These are phyloP conservation scores for Rynchops niger DNA, from an alignment of 2,113 vertebrate species.

Conservation along the genomic window DNA sequence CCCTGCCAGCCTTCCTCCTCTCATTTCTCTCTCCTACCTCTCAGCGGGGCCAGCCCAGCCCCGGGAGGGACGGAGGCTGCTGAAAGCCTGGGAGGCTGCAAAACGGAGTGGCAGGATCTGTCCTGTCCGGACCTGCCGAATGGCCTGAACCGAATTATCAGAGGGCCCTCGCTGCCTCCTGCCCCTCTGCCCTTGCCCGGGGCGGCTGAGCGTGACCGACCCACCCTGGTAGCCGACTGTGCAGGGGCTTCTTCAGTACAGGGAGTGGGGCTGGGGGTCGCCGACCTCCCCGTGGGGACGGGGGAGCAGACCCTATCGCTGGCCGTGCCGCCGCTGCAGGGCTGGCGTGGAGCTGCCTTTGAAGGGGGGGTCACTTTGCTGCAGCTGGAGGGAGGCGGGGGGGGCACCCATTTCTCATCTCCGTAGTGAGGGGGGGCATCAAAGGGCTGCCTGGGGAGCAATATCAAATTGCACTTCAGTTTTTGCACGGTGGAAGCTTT, in stretches of 20 bases:
- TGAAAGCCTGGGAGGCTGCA: background rate
- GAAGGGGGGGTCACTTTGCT: background rate
- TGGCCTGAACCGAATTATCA: background rate
- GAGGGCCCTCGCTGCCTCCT: background rate
- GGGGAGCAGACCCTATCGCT: background rate
- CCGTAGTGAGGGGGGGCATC: background rate
- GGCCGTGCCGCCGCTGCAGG: background rate
- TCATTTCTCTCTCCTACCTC: background rate
- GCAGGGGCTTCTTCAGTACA: background rate
- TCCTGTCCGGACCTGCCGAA: background rate
- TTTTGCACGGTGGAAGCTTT: background rate
- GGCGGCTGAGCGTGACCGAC: background rate
- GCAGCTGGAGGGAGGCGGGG: background rate
- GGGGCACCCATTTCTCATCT: background rate
- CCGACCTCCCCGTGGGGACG: background rate
- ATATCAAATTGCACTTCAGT: background rate
- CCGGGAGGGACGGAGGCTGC: background rate
- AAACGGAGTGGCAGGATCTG: background rate
- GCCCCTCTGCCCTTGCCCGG: fast-evolving
- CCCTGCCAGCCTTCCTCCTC: fast-evolving
- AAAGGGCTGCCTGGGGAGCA: background rate
- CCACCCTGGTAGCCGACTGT: fast-evolving
- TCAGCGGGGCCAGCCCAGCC: background rate
- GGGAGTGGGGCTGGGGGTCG: background rate
- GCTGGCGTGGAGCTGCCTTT: background rate